phyloP scores from a whole-genome alignment of 2,113 vertebrate species.

The Camarhynchus parvulus region DNA sequence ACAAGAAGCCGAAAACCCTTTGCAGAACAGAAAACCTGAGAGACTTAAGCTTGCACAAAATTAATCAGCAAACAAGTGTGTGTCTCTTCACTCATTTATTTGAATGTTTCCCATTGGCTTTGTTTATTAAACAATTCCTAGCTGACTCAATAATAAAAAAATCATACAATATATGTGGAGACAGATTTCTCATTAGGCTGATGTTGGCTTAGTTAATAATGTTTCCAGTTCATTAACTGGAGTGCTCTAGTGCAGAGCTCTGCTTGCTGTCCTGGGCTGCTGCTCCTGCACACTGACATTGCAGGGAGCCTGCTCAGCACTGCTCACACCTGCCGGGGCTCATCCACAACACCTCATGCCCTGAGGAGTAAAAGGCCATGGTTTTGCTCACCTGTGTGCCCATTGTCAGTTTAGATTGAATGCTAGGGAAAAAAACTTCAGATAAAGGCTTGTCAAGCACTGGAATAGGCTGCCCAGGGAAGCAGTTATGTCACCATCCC shows the following conservation, averaged over 20 bases:
- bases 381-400: rapidly evolving
- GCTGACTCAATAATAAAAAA: not conserved
- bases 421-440: not conserved
- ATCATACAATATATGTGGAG: not conserved
- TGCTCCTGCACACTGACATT: rapidly evolving
- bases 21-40: not conserved
- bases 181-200: slow-evolving; percentile 14
- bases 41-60: not conserved
- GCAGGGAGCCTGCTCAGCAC: not conserved
- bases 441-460: not conserved
- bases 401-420: not conserved
- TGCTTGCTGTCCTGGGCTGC: rapidly evolving
- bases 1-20: not conserved
- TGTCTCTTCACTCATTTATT: not conserved
- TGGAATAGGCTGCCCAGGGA: not conserved
- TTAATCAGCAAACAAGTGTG: not conserved
- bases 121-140: slow-evolving; percentile 42
- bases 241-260: not conserved
- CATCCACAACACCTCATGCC: not conserved
- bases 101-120: not conserved
- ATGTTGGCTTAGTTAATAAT: not conserved
- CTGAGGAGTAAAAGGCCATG: not conserved
- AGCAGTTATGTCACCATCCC: not conserved
- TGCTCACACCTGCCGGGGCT: not conserved
- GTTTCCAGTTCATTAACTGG: not conserved